Percentiles rank a stretch among this genome's conserved stretches.
Evolutionary conservation across 2,888 invertebrate genomes (phyloP).

Genomic region (Helicoverpa assulta): DNA sequence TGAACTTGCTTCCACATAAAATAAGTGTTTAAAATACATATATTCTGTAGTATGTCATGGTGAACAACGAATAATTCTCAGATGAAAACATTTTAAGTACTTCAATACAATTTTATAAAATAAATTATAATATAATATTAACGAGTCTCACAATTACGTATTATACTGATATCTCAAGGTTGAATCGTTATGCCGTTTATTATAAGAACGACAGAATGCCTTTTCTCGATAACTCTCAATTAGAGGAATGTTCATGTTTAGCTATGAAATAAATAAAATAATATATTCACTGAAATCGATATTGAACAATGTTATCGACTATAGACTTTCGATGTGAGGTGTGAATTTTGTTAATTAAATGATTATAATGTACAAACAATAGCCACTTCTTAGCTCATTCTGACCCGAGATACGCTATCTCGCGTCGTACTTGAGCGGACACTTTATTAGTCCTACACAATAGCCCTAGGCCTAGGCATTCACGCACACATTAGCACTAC

Average conservation of each 20-base stretch:
- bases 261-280: background rate
- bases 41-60: too few species aligned
- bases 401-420: slow-evolving; percentile 39
- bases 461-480: slow-evolving; percentile 20
- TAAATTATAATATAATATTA: background rate
- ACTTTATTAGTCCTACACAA: slow-evolving; percentile 48
- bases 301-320: background rate
- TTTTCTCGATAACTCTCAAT: background rate
- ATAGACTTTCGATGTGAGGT: background rate
- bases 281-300: background rate
- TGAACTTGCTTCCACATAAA: background rate
- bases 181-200: background rate
- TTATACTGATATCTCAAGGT: background rate
- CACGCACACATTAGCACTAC: slow-evolving; percentile 10
- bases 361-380: slow-evolving; percentile 18
- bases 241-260: background rate
- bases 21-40: too few species aligned
- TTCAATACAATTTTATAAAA: background rate
- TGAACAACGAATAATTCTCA: too few species aligned
- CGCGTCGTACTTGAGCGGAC: slow-evolving; percentile 29
- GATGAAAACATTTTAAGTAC: background rate
- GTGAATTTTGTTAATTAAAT: slow-evolving; percentile 13
- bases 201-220: background rate
- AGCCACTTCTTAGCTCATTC: slow-evolving; percentile 1
- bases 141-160: background rate